Evolutionary conservation across 2,888 invertebrate genomes (phyloP), one percentile per base, ranked within the genome.

Genomic region (Ormyrus labotus): DNA sequence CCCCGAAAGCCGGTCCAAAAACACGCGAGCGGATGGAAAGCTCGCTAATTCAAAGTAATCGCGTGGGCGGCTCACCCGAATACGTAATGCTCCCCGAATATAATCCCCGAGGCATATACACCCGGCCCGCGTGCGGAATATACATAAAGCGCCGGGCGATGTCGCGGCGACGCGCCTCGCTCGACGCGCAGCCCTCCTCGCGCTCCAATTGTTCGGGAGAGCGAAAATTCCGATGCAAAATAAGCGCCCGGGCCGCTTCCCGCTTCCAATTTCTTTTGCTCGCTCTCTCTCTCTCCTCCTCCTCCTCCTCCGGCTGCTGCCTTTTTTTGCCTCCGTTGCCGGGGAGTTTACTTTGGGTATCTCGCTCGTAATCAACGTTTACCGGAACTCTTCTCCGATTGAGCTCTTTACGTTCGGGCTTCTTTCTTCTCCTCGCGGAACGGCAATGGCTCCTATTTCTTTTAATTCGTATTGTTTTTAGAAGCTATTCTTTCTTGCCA

Each of bases 71-170:
- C 60, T 19, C 65, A 4, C 51, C 55, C 51, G 53, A 68, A 68
- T 53, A 53, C 45, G 19, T 45, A 58, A 51, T 34, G 34, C 34
- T 34, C 47, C 3, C 45, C 58, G 19, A 57, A 13, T 51, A 50
- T 53, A 8, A 47, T 58, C 60, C 48, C 34, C 34, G 34, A 34
- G 34, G 2, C 34, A 34, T 3, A 34, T 3, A 2, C 34, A 2
- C 34, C 34, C 34, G 34, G 34, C 2, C 34, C 34, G 34, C 2
- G 34, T 34, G 87, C 88, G 88, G 88, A 89, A 87, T 88, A 88
- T 88, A 88, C 86, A 88, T 3, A 89, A 89, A 89, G 73, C 71
- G 58, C n/a, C 57, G 45, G 47, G 51, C 34, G 47, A 8, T 48
- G 55, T 48, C 6, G 68, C 50, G 57, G 45, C 48, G 34, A 5